phyloP scores from a whole-genome alignment of 2,113 vertebrate species.

The Apistogramma diplotaenia region DNA sequence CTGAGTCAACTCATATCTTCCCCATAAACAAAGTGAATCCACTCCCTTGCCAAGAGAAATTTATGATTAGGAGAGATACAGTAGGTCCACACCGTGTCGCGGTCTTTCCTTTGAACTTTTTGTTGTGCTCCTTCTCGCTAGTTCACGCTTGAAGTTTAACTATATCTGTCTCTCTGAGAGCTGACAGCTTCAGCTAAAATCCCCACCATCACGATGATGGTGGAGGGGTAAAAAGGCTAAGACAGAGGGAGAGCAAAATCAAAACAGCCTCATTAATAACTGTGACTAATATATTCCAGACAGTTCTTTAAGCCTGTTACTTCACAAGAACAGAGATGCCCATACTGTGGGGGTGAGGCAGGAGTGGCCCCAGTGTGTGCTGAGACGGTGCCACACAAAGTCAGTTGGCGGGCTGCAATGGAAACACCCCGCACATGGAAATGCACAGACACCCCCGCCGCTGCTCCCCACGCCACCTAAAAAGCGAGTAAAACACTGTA shows the following conservation, averaged over 20 bases:
- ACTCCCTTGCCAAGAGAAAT: slow-evolving; percentile 17
- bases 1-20: background rate
- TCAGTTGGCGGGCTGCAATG: slow-evolving; percentile 47
- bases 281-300: slow-evolving; percentile 75
- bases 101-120: slow-evolving; percentile 8
- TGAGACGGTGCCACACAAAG: slow-evolving; percentile 54
- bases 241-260: slow-evolving; percentile 49
- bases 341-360: slow-evolving; percentile 11
- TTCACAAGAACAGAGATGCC: slow-evolving; percentile 34
- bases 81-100: background rate
- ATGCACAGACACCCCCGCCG: slow-evolving; percentile 8
- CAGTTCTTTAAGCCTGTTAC: slow-evolving; percentile 53
- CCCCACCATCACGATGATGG: slow-evolving; percentile 24
- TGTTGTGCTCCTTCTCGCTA: background rate
- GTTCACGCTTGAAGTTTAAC: background rate
- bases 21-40: slow-evolving; percentile 1
- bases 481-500: slow-evolving; percentile 42
- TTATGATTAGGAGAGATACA: slow-evolving; percentile 13
- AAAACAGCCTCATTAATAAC: slow-evolving; percentile 71
- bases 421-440: slow-evolving; percentile 60
- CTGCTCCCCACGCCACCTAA: slow-evolving; percentile 22
- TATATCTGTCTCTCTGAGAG: slow-evolving; percentile 3
- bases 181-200: slow-evolving; percentile 42
- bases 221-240: slow-evolving; percentile 23
- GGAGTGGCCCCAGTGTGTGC: slow-evolving; percentile 52